Evolutionary conservation across 2,113 vertebrate species (phyloP).

Genomic region (Arothron firmamentum): DNA sequence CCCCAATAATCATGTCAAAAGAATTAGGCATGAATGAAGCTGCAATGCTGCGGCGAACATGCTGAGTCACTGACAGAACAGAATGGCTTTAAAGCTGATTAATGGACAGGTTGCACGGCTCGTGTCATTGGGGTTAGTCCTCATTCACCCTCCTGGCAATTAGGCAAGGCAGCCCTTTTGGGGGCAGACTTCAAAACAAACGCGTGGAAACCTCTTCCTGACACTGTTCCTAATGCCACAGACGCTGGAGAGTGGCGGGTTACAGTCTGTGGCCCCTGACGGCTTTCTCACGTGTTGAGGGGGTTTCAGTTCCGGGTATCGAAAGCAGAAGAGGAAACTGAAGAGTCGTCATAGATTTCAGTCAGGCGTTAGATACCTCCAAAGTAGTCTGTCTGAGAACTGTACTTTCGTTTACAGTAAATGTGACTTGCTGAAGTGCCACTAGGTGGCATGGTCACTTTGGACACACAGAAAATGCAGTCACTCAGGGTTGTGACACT

Average conservation of each 20-base stretch:
- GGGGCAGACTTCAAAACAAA: slow-evolving; percentile 13
- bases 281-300: slow-evolving; percentile 37
- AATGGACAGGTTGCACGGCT: slow-evolving; percentile 58
- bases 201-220: slow-evolving; percentile 13
- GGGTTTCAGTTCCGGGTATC: slow-evolving; percentile 25
- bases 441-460: slow-evolving; percentile 71
- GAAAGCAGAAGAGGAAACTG: not conserved
- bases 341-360: slow-evolving; percentile 26
- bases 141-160: slow-evolving; percentile 47
- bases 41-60: not conserved
- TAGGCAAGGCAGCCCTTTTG: slow-evolving; percentile 31
- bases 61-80: not conserved
- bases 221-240: slow-evolving; percentile 37
- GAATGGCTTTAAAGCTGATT: slow-evolving; percentile 28
- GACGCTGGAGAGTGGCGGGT: slow-evolving; percentile 35
- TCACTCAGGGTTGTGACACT: slow-evolving; percentile 16
- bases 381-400: slow-evolving; percentile 8
- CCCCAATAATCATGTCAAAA: not conserved
- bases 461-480: slow-evolving; percentile 35
- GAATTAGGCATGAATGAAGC: slow-evolving; percentile 6
- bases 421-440: slow-evolving; percentile 32
- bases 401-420: slow-evolving; percentile 2
- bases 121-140: slow-evolving; percentile 24
- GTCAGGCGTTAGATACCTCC: slow-evolving; percentile 4
- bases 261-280: slow-evolving; percentile 41